phyloP scores from a whole-genome alignment of 1,140 invertebrate species.

The Gryon sp. region DNA sequence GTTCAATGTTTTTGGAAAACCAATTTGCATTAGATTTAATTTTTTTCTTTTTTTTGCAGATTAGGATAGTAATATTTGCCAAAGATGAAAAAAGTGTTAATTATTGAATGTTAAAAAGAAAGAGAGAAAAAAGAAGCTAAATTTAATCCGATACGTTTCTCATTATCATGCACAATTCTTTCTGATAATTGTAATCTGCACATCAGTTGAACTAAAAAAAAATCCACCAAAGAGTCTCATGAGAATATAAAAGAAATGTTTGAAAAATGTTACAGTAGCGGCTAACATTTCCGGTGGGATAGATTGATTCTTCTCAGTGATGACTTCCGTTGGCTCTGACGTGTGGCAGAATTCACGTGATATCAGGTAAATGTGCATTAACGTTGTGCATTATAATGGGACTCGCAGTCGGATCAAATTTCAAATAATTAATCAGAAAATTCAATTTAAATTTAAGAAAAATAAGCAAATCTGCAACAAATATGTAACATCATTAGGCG shows the following conservation, averaged over 20 bases:
- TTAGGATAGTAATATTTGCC: too few species aligned
- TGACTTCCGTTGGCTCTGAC: slow-evolving; percentile 61
- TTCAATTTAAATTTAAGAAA: neutral
- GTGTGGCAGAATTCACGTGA: slow-evolving; percentile 63
- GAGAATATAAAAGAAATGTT: slow-evolving; percentile 59
- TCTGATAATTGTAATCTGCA: slow-evolving; percentile 43
- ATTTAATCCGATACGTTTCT: slow-evolving; percentile 51
- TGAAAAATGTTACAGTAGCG: slow-evolving; percentile 64
- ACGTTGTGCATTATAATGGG: slow-evolving; percentile 63
- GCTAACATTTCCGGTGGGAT: slow-evolving; percentile 59
- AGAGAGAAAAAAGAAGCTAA: slow-evolving; percentile 22
- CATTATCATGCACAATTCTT: slow-evolving; percentile 62
- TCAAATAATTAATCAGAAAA: neutral
- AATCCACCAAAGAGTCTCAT: slow-evolving; percentile 36
- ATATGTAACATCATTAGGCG: too few species aligned
- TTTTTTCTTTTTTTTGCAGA: too few species aligned
- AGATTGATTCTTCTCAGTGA: slow-evolving; percentile 62
- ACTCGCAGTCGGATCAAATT: slow-evolving; percentile 17
- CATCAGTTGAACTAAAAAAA: slow-evolving; percentile 23
- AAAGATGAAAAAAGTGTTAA: too few species aligned
- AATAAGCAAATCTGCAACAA: neutral
- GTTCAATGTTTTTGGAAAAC: neutral
- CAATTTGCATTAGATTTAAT: too few species aligned
- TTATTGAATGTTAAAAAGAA: too few species aligned
- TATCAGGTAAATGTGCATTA: slow-evolving; percentile 62